These are phyloP conservation scores for Automeris io DNA, from an alignment of 2,888 invertebrate species.

Conservation along the genomic window DNA sequence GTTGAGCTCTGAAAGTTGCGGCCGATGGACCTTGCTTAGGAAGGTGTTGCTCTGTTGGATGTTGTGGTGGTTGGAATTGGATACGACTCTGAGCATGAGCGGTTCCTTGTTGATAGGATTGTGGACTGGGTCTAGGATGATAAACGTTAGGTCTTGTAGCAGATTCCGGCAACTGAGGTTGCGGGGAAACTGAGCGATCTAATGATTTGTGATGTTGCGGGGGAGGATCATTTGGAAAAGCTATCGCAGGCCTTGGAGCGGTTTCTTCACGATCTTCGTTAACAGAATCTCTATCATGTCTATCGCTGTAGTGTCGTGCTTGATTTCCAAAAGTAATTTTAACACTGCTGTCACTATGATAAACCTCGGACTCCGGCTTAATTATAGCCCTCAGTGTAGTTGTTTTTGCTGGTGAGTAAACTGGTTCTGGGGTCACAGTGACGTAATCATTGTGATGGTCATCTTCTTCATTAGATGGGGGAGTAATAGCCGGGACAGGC, in stretches of 20 bases:
- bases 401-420: slow-evolving; percentile 77
- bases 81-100: slow-evolving; percentile 61
- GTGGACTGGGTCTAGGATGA: slow-evolving; percentile 34
- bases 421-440: slow-evolving; percentile 71
- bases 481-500: slow-evolving; percentile 87
- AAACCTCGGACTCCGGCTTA: slow-evolving; percentile 90
- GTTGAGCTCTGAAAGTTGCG: slow-evolving; percentile 54
- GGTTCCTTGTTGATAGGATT: slow-evolving; percentile 40
- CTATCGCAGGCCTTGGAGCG: slow-evolving; percentile 79
- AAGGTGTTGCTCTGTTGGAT: slow-evolving; percentile 59
- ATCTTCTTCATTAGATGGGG: slow-evolving; percentile 80
- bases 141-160: slow-evolving; percentile 33
- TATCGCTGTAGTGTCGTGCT: slow-evolving; percentile 61
- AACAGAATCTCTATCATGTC: slow-evolving; percentile 44
- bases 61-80: slow-evolving; percentile 62
- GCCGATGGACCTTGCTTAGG: slow-evolving; percentile 61
- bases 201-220: slow-evolving; percentile 33
- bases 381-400: slow-evolving; percentile 91
- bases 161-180: slow-evolving; percentile 37
- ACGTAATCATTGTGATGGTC: slow-evolving; percentile 74
- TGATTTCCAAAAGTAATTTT: slow-evolving; percentile 89
- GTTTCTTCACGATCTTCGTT: slow-evolving; percentile 78
- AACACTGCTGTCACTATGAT: slow-evolving; percentile 87
- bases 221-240: slow-evolving; percentile 59
- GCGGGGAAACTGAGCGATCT: slow-evolving; percentile 46